Evolutionary conservation across 2,888 invertebrate genomes (phyloP), one percentile per base, ranked within the genome.

Genomic region (Prenolepis imparis): DNA sequence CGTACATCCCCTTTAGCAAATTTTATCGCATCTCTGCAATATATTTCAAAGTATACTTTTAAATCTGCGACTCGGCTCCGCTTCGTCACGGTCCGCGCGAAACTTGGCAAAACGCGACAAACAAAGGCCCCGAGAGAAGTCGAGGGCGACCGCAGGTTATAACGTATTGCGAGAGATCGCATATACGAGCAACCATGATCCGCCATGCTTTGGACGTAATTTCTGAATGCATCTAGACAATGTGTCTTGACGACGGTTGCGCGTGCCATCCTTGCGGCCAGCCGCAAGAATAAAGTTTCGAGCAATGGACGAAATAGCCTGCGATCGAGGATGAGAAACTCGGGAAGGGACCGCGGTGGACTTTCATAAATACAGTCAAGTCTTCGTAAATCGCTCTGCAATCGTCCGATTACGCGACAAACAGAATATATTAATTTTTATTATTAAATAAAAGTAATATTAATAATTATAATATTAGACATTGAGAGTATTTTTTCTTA

Each of bases 121-220:
- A 74, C 67, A 61, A 70, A 59, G 82, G 55, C 39, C 39, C 36
- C 9, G 77, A 66, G 83, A 80, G 52, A 73, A 75, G 55, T 81
- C 75, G 75, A 84, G 64, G 67, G 48, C 86, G 84, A 93, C 93
- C 93, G 87, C 93, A 92, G 87, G 87, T 85, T 91, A 78, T 91
- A 91, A 93, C 88, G 81, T 91, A 91, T 92, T 91, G 90, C 92
- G 86, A 88, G 88, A 88, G 89, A 91, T 91, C 89, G 90, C 85
- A 87, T 87, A 87, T 88, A 86, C 87, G 87, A 84, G 84, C 85
- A 83, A 77, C 85, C 88, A 87, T 83, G 91, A 89, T 88, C 86
- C 84, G 80, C 84, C 73, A 64, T 82, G 68, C 70, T 78, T 68
- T 84, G 64, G 72, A 83, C 83, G 85, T 73, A 83, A 83, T 85